Conservation (phyloP, 2,888 invertebrate genomes). For the Hanleya hanleyi region DNA sequence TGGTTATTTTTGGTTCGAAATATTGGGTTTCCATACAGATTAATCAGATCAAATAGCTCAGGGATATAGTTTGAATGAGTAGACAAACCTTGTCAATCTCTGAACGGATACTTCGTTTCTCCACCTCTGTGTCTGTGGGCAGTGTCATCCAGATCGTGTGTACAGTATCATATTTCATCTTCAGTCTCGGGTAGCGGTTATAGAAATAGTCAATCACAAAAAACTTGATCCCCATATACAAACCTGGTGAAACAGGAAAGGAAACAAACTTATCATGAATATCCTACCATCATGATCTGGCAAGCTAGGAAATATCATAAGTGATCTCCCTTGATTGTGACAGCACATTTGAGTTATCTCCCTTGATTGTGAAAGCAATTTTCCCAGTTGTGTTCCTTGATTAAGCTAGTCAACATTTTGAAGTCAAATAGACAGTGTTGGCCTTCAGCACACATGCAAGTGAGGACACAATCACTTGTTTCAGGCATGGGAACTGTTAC, state of each 20-base stretch:
- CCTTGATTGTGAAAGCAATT: too few species aligned
- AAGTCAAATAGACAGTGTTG: too few species aligned
- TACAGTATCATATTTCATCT: conserved; percentile 71
- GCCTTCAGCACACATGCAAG: too few species aligned
- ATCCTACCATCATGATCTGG: too few species aligned
- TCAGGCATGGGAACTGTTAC: too few species aligned
- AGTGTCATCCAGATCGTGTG: conserved; percentile 69
- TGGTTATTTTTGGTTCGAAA: too few species aligned
- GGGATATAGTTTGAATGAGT: not conserved
- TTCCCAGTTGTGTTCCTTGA: too few species aligned
- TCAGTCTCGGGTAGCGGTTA: conserved; percentile 74
- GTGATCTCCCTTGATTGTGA: too few species aligned
- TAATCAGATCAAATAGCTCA: not conserved
- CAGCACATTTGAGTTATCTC: too few species aligned
- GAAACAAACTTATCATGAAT: not conserved
- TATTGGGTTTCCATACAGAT: not conserved
- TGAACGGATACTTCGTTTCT: conserved; percentile 48
- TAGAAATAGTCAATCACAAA: conserved; percentile 75
- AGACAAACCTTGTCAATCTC: conserved; percentile 61
- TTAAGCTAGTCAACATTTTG: too few species aligned
- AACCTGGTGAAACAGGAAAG: conserved; percentile 46
- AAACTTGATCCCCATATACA: conserved; percentile 73
- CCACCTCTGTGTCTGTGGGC: conserved; percentile 71
- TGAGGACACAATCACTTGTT: too few species aligned
- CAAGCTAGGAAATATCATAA: too few species aligned